Evolutionary conservation across 2,888 invertebrate species (phyloP), one percentile per base, ranked within the genome.

Genomic region (Amphipyra berbera): DNA sequence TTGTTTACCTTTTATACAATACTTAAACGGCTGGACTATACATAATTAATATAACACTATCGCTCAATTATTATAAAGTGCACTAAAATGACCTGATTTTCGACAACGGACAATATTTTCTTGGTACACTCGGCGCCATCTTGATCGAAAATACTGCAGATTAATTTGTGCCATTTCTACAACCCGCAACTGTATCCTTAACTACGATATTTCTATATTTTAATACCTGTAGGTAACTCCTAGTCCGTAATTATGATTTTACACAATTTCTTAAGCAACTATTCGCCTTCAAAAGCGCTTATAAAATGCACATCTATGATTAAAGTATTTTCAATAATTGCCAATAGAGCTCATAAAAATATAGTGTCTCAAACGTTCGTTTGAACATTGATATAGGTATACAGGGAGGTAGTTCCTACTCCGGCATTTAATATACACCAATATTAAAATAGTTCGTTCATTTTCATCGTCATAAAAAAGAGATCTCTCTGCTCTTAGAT

Each of bases 401-500:
- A 70, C 57, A 67, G 69, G 78, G 68, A 70, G 62, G 60, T 75
- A 82, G 85, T 89, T 88, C 88, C 86, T 89, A 86, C 72, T 65
- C 66, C 68, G 81, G 87, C 85, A 86, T 88, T 84, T 85, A 86
- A 79, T 79, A 75, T 79, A 79, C 72, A 79, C 77, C 76, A 76
- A 70, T 75, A 50, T 60, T 68, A 64, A 65, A 65, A 72, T 71
- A 74, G 65, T 73, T 68, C 59, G 63, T 67, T 68, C 60, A 70
- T 69, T 65, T 66, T 81, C 76, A 75, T 68, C 66, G 73, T 82
- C 82, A 80, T 82, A 71, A 80, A 81, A 81, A 87, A 84, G 82
- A 85, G 88, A 90, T 92, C 88, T 90, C 85, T 85, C 83, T 85
- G 87, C 85, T 87, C 85, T 86, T 85, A 86, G 85, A 88, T 88